A percentile compares a stretch with the other conserved stretches of the same genome.
phyloP scores from a whole-genome alignment of 2,888 invertebrate genomes.

The Labia minor region DNA sequence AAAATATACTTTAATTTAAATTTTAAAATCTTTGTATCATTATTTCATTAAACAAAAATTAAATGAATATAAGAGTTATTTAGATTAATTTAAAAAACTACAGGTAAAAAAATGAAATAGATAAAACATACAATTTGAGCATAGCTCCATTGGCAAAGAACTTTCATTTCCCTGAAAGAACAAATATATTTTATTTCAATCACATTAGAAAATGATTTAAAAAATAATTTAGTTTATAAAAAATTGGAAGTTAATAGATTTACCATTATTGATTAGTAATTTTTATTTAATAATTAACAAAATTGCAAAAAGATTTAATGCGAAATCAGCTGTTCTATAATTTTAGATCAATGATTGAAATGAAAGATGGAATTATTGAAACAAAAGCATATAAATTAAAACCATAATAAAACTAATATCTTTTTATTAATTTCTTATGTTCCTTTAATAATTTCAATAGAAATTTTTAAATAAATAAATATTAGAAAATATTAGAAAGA shows the following conservation, averaged over 20 bases:
- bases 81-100: no score
- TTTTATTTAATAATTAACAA: neutral
- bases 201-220: neutral
- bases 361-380: no score
- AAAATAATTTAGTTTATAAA: neutral
- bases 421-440: no score
- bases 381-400: no score
- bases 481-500: neutral
- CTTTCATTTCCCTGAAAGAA: conserved; percentile 85
- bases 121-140: conserved; percentile 90
- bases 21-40: no score
- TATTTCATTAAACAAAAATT: no score
- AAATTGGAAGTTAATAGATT: neutral
- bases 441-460: no score
- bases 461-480: no score
- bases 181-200: conserved; percentile 20
- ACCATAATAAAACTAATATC: no score
- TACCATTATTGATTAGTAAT: neutral
- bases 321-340: neutral
- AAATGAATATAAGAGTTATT: no score
- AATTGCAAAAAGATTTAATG: neutral
- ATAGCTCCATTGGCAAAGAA: conserved; percentile 92
- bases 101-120: no score
- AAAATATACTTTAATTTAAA: no score
- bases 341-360: neutral